Conservation (phyloP, 23 tunicate species). For the Phallusia fumigata region DNA sequence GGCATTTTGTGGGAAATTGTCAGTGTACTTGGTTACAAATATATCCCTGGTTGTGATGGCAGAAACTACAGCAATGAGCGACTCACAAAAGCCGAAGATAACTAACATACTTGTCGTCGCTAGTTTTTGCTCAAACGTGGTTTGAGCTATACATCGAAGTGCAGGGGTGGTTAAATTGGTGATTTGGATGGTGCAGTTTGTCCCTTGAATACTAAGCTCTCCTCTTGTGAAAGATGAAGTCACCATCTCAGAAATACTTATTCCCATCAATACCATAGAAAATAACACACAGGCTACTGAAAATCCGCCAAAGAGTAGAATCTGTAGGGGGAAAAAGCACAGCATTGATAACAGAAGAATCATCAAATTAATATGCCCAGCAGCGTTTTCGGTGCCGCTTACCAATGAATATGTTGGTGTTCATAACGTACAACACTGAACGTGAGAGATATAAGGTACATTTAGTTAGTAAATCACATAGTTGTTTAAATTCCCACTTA, state of each 20-base stretch:
- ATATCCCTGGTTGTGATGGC: slow-evolving; percentile 15
- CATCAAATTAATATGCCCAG: no score
- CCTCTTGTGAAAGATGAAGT: slow-evolving; percentile 26
- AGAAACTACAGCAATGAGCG: slow-evolving; percentile 21
- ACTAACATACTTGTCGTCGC: slow-evolving; percentile 18
- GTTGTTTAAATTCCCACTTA: no score
- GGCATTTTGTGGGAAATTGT: not conserved
- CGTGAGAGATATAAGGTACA: no score
- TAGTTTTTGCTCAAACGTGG: slow-evolving; percentile 40
- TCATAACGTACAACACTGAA: no score
- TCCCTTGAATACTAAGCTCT: not conserved
- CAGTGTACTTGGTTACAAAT: not conserved
- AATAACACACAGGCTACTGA: slow-evolving; percentile 23
- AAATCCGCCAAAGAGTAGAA: not conserved
- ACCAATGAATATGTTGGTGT: no score
- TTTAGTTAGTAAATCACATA: no score
- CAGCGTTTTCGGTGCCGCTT: no score
- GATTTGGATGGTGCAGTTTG: not conserved
- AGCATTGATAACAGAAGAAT: no score
- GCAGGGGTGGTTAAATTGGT: slow-evolving; percentile 3
- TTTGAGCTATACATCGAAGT: slow-evolving; percentile 25
- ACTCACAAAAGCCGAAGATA: slow-evolving; percentile 23
- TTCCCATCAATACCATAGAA: slow-evolving; percentile 43
- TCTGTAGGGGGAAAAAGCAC: slow-evolving; percentile 20
- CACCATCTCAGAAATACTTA: slow-evolving; percentile 34